These are phyloP conservation scores for Platycheirus rosarum DNA, from an alignment of 2,888 invertebrate species.

Conservation along the genomic window DNA sequence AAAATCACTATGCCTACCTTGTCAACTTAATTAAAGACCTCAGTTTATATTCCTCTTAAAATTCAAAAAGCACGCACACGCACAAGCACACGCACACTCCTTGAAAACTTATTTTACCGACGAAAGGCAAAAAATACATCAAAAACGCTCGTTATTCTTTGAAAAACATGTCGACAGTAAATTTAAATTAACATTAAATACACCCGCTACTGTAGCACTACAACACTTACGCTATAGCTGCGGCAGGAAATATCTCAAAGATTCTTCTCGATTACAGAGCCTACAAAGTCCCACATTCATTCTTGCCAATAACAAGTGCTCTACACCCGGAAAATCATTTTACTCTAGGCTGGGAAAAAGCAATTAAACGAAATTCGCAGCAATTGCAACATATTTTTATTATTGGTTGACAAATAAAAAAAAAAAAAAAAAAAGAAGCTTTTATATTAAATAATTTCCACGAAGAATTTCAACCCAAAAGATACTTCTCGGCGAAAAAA, in stretches of 20 bases:
- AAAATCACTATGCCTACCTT: no score
- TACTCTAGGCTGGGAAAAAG: not conserved
- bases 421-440: conserved; percentile 1
- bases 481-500: no score
- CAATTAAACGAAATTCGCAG: not conserved
- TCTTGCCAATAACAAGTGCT: not conserved
- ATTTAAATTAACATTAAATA: conserved; percentile 2
- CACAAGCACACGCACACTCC: no score
- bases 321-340: not conserved
- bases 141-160: not conserved
- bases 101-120: no score
- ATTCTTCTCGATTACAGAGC: not conserved
- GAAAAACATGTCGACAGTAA: not conserved
- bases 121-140: not conserved
- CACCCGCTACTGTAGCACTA: not conserved
- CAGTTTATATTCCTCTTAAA: no score
- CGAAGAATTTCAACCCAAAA: not conserved
- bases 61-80: no score
- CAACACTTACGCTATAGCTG: not conserved
- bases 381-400: conserved; percentile 6
- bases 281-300: not conserved
- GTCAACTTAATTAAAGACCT: no score
- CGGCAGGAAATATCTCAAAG: not conserved
- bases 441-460: conserved; percentile 1
- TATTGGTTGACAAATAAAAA: conserved; percentile 17